Evolutionary conservation across 2,797 vertebrate genomes (phyloP).

Genomic region (Brotula barbata): DNA sequence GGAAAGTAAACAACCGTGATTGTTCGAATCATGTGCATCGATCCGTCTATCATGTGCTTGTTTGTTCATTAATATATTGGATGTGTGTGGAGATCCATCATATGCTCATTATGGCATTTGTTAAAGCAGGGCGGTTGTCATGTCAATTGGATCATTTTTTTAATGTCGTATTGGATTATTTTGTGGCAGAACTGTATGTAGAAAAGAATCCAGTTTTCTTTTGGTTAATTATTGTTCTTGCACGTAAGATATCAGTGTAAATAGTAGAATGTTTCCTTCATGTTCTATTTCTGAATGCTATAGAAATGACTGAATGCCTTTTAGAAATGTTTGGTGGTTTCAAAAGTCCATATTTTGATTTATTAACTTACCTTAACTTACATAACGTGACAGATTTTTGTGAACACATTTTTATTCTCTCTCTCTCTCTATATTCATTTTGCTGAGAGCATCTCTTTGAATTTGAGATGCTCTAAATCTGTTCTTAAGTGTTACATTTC

Average conservation of each 20-base stretch:
- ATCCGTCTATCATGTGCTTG: conserved; percentile 58
- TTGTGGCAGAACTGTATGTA: conserved; percentile 15
- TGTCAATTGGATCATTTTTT: conserved; percentile 40
- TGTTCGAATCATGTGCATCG: conserved; percentile 47
- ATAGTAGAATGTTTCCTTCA: not conserved
- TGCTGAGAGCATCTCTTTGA: no score
- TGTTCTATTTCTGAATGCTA: not conserved
- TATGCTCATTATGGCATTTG: conserved; percentile 39
- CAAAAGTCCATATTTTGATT: no score
- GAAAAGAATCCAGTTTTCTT: conserved; percentile 18
- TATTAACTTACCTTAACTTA: no score
- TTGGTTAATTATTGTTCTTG: conserved; percentile 11
- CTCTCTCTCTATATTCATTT: no score
- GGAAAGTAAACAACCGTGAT: conserved; percentile 41
- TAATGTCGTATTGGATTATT: conserved; percentile 34
- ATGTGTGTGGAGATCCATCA: conserved; percentile 26
- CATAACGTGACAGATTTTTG: no score
- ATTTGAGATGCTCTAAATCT: no score
- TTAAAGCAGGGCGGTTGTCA: conserved; percentile 55
- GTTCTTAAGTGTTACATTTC: no score
- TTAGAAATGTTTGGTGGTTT: no score
- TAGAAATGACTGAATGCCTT: no score
- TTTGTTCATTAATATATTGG: conserved; percentile 36
- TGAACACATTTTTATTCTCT: no score
- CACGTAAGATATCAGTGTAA: not conserved